A percentile compares a stretch with the other conserved stretches of the same genome.
These are phyloP conservation scores for Anoplius nigerrimus DNA, from an alignment of 2,888 invertebrate species.

Conservation along the genomic window DNA sequence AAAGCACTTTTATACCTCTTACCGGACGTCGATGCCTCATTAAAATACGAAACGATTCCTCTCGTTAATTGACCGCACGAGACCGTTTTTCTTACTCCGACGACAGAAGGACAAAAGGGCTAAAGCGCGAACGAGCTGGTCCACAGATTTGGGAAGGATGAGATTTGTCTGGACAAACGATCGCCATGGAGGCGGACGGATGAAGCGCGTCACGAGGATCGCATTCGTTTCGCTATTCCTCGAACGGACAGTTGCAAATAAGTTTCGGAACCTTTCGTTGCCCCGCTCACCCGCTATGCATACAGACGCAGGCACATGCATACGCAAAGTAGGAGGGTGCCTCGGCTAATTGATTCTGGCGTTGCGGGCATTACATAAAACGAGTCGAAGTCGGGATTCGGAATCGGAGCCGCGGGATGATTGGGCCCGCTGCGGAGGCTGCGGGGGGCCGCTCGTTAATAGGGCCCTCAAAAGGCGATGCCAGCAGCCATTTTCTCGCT, in stretches of 20 bases:
- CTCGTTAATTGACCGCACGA: conserved; percentile 48
- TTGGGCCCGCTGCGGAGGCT: conserved; percentile 60
- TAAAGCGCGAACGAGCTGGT: no score
- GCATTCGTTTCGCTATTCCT: conserved; percentile 34
- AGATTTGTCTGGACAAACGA: conserved; percentile 46
- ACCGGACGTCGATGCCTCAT: conserved; percentile 62
- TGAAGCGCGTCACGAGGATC: no score
- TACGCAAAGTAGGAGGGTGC: conserved; percentile 63
- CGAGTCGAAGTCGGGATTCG: conserved; percentile 54
- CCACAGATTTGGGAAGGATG: no score
- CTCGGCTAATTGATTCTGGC: conserved; percentile 67
- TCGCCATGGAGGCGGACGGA: no score
- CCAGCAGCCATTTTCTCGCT: conserved; percentile 48
- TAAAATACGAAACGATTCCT: conserved; percentile 59
- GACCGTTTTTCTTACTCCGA: neutral
- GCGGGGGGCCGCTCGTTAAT: conserved; percentile 67
- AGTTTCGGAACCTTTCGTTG: conserved; percentile 41
- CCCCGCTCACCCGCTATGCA: conserved; percentile 36
- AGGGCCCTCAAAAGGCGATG: conserved; percentile 58
- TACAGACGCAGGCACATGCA: conserved; percentile 50
- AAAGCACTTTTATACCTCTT: conserved; percentile 67
- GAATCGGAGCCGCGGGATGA: conserved; percentile 58
- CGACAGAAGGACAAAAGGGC: no score
- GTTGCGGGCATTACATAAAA: conserved; percentile 66
- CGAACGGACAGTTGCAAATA: conserved; percentile 52